phyloP scores from a whole-genome alignment of 1,140 invertebrate genomes.

The Ceratosolen fusciceps region DNA sequence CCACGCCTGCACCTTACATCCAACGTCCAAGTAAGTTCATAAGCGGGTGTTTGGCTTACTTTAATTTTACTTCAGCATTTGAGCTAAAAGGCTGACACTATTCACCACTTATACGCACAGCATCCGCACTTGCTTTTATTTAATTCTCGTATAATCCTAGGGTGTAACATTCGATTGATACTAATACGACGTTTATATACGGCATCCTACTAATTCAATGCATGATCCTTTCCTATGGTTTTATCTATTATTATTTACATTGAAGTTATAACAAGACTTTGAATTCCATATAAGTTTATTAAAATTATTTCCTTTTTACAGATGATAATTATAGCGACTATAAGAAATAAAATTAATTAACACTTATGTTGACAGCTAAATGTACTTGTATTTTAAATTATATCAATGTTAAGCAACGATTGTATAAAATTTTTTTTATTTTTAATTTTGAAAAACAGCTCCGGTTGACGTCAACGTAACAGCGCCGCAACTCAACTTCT shows the following conservation, averaged over 20 bases:
- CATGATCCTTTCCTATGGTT: too few relatives aligned
- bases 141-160: too few relatives aligned
- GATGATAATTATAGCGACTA: neutral
- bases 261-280: too few relatives aligned
- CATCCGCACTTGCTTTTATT: too few relatives aligned
- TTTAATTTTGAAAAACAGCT: slow-evolving; percentile 65
- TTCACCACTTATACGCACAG: neutral
- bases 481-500: slow-evolving; percentile 72
- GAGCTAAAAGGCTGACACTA: neutral
- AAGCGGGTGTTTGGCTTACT: neutral
- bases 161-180: too few relatives aligned
- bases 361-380: neutral
- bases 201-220: too few relatives aligned
- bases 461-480: slow-evolving; percentile 76
- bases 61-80: neutral
- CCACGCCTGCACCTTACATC: slow-evolving; percentile 26
- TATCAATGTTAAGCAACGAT: slow-evolving; percentile 20
- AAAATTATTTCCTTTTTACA: neutral
- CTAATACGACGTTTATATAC: too few relatives aligned
- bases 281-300: neutral
- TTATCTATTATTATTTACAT: too few relatives aligned
- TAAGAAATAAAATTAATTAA: too few relatives aligned
- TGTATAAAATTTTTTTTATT: neutral
- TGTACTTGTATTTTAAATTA: neutral
- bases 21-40: slow-evolving; percentile 31